Evolutionary conservation across 2,888 invertebrate genomes (phyloP), one percentile per base, ranked within the genome.

Genomic region (Gymnosoma rotundatum): DNA sequence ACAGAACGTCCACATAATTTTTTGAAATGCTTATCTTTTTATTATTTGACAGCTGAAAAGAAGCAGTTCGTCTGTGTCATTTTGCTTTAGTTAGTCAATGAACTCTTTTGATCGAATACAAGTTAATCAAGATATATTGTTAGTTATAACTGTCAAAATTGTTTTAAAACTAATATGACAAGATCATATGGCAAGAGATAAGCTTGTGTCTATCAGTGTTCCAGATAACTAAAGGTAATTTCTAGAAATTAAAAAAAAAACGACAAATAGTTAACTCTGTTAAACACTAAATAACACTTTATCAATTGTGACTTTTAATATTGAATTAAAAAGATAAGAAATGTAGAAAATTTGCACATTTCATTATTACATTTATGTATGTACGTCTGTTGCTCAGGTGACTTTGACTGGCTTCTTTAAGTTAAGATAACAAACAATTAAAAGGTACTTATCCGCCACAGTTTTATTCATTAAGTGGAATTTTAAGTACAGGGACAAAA

Each of bases 401-500:
- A 38, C 38, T 67, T 38, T 54, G 5, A 38, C 25, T 45, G 32
- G 56, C 10, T 64, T 45, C 5, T 64, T 54, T 10, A 1, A 14
- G 18, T 52, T 18, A 63, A 74, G 25, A 74, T 16, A 18, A 20
- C 16, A 7, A 48, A 56, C 14, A 56, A 48, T 25, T 56, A 56
- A 16, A 3, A 16, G 14, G 14, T 10, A 36, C 56, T 66, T 36
- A 45, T 3, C 12, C 36, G 38, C 38, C 66, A 60, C 50, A 21
- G 36, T 32, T 66, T 66, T 76, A 76, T 76, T 48, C 48, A 16
- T 56, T 9, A 50, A 76, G 66, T 58, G 75, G 50, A 0, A 6
- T 21, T 76, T 76, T 50, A 38, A 76, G 58, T 42, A 25, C 63
- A 54, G 42, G 18, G 63, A n/a, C 50, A 50, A 50, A 16, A 32